Evolutionary conservation across 2,113 vertebrate species (phyloP).

Genomic region (Tetraodon nigroviridis): DNA sequence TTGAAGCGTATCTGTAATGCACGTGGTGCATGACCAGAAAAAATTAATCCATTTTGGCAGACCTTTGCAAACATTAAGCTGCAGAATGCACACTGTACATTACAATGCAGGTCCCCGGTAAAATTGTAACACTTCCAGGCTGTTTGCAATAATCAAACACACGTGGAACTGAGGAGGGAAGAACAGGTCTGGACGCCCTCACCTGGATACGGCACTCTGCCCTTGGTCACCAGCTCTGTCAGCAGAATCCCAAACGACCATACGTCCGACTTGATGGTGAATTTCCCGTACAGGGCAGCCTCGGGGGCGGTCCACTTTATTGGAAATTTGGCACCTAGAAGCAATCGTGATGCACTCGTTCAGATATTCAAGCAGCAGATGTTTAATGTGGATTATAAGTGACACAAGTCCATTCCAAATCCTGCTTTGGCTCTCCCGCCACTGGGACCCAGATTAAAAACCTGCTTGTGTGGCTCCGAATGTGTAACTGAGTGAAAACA

Average conservation of each 20-base stretch:
- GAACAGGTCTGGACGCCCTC: slow-evolving; percentile 38
- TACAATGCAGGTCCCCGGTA: slow-evolving; percentile 35
- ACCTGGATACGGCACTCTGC: slow-evolving; percentile 98
- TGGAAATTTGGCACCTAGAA: slow-evolving; percentile 93
- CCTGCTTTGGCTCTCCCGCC: too few species aligned
- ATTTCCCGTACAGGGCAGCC: slow-evolving; percentile 93
- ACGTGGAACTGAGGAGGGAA: slow-evolving; percentile 2
- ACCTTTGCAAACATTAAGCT: slow-evolving; percentile 29
- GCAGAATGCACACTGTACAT: slow-evolving; percentile 42
- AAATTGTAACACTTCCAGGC: background rate
- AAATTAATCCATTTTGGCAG: background rate
- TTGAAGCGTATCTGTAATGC: too few species aligned
- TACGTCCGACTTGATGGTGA: slow-evolving; percentile 99
- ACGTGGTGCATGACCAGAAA: too few species aligned
- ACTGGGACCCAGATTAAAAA: too few species aligned
- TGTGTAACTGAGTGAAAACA: too few species aligned
- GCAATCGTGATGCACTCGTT: slow-evolving; percentile 15
- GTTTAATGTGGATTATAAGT: slow-evolving; percentile 30
- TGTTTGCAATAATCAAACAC: slow-evolving; percentile 5
- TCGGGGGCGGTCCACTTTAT: slow-evolving; percentile 99
- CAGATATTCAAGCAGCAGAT: slow-evolving; percentile 3
- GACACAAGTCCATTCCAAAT: slow-evolving; percentile 7
- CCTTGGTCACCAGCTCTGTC: slow-evolving; percentile 98
- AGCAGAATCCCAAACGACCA: slow-evolving; percentile 99
- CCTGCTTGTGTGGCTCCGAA: too few species aligned